Conservation (phyloP, 2,888 invertebrate species). For the Caenorhabditis panamensis region DNA sequence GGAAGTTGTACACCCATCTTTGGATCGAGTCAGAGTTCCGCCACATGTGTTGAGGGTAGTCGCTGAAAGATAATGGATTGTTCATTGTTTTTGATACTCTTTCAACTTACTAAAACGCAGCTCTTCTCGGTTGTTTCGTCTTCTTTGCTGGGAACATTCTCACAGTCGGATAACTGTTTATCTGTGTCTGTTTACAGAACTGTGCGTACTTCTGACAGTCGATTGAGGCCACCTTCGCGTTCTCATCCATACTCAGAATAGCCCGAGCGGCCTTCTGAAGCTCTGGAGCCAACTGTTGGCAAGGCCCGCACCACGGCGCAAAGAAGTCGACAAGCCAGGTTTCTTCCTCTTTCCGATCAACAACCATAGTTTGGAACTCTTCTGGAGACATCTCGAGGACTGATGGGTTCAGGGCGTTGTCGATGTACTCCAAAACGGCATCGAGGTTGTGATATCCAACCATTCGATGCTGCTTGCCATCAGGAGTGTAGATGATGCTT, state of each 20-base stretch:
- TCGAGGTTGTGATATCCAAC: constrained; percentile 85
- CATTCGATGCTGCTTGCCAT: constrained; percentile 67
- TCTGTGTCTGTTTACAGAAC: constrained; percentile 85
- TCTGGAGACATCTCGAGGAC: constrained; percentile 85
- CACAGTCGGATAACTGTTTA: constrained; percentile 87
- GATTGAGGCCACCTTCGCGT: constrained; percentile 83
- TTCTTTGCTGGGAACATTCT: constrained; percentile 85
- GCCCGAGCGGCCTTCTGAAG: constrained; percentile 85
- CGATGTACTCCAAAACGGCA: constrained; percentile 86
- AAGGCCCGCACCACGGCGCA: constrained; percentile 88
- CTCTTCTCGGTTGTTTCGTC: constrained; percentile 61
- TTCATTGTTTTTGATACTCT: no score
- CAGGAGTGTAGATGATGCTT: constrained; percentile 84
- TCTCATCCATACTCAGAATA: constrained; percentile 58
- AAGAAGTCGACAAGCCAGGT: constrained; percentile 87
- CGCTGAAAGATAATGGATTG: constrained; percentile 70
- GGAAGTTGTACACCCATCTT: constrained; percentile 85
- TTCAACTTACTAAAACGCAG: constrained; percentile 62
- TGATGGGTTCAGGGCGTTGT: constrained; percentile 82
- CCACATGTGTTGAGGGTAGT: constrained; percentile 84
- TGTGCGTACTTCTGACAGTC: constrained; percentile 85
- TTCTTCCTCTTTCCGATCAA: constrained; percentile 84
- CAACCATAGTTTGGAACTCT: constrained; percentile 84
- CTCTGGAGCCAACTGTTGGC: constrained; percentile 86
- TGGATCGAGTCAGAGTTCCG: constrained; percentile 85